These are phyloP conservation scores for Tanaodytes sp. DNA, from an alignment of 2,888 invertebrate species.

Conservation along the genomic window DNA sequence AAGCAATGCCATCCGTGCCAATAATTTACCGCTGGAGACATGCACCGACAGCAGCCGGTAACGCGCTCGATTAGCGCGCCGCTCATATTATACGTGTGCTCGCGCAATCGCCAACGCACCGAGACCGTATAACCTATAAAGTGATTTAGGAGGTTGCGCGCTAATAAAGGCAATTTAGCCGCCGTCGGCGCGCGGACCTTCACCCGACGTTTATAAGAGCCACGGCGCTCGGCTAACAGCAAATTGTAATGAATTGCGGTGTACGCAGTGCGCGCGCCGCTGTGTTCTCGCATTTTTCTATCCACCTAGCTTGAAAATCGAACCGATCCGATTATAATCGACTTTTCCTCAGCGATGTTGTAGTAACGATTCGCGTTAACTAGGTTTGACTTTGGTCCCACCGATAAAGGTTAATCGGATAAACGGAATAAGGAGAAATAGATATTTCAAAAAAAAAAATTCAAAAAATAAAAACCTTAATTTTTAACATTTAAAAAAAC, in stretches of 20 bases:
- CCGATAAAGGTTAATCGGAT: too few species aligned
- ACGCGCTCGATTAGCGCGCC: conserved; percentile 23
- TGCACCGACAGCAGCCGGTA: conserved; percentile 25
- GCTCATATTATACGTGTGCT: conserved; percentile 17
- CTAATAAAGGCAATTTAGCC: conserved; percentile 43
- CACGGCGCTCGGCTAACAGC: conserved; percentile 35
- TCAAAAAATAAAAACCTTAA: too few species aligned
- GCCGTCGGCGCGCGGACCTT: too few species aligned
- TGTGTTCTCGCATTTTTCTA: conserved; percentile 7
- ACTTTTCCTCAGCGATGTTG: too few species aligned
- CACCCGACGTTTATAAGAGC: conserved; percentile 36
- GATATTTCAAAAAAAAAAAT: too few species aligned
- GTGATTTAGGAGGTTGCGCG: conserved; percentile 41
- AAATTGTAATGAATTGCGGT: conserved; percentile 38
- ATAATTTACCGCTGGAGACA: conserved; percentile 35
- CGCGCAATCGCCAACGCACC: conserved; percentile 35
- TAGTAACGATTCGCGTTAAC: too few species aligned
- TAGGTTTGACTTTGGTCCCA: too few species aligned
- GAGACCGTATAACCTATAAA: conserved; percentile 30
- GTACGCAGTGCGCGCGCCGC: not conserved
- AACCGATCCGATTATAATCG: conserved; percentile 21
- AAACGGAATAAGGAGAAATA: too few species aligned
- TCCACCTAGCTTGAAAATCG: conserved; percentile 25
- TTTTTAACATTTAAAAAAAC: too few species aligned
- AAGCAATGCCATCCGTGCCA: not conserved